Evolutionary conservation across 2,113 vertebrate genomes (phyloP).

Genomic region (Ptilorrhoa leucosticta): DNA sequence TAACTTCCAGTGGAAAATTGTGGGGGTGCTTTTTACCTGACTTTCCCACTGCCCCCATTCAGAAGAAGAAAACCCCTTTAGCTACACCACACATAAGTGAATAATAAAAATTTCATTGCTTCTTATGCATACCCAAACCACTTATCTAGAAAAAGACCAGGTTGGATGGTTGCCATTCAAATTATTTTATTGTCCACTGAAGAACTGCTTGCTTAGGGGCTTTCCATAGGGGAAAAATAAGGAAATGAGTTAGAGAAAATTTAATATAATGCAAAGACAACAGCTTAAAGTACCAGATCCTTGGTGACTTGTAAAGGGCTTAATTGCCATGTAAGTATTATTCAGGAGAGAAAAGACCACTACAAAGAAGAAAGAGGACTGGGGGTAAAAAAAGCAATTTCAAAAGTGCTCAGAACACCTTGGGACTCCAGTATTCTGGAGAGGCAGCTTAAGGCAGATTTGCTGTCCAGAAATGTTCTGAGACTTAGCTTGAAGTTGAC

Average conservation of each 20-base stretch:
- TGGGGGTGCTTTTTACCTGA: background rate
- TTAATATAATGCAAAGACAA: slow-evolving; percentile 64
- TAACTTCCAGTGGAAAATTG: background rate
- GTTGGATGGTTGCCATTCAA: slow-evolving; percentile 39
- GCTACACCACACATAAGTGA: background rate
- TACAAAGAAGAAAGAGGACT: background rate
- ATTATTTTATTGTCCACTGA: slow-evolving; percentile 30
- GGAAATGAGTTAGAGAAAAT: slow-evolving; percentile 69
- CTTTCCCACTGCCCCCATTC: background rate
- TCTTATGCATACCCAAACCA: background rate
- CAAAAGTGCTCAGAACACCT: background rate
- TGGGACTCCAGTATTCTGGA: background rate
- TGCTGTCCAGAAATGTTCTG: background rate
- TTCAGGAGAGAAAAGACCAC: background rate
- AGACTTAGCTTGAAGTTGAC: background rate
- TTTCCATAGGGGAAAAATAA: slow-evolving; percentile 65
- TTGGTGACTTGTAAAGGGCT: slow-evolving; percentile 55
- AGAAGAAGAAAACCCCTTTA: background rate
- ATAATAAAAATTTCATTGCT: background rate
- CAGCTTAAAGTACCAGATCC: slow-evolving; percentile 27
- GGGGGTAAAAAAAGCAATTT: background rate
- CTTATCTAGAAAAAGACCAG: background rate
- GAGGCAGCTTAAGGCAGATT: background rate
- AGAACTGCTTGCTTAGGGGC: slow-evolving; percentile 33
- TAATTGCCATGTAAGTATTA: slow-evolving; percentile 28